Evolutionary conservation across 2,888 invertebrate genomes (phyloP), one percentile per base, ranked within the genome.

Genomic region (Malthinus flaveolus): DNA sequence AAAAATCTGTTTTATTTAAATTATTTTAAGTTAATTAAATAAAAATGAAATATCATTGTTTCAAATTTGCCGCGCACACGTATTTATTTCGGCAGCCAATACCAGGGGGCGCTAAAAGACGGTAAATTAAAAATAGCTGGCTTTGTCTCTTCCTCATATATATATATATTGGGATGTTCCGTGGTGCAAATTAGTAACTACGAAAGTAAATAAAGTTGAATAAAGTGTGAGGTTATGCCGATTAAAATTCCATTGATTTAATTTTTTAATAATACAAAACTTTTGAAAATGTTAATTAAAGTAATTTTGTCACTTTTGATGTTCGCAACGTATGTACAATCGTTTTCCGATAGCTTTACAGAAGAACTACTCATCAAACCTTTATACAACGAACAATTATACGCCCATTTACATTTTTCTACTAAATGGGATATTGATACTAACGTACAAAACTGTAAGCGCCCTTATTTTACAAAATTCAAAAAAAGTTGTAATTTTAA

Each of bases 301-400:
- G 8, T 23, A 5, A 13, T 13, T 7, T 32, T 51, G 10, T 15
- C 42, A 10, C 1, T 39, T 10, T 39, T 54, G 34, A 37, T 13
- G 13, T 10, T 8, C 1, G n/a, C 5, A 11, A 23, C 33, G 39
- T 8, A 32, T n/a, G 55, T 55, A 9, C 7, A 59, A n/a, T 48
- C 42, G 1, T 11, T 23, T 32, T 49, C 53, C 5, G 62, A 62
- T 31, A 52, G 48, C 32, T 95, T 93, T 75, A 85, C 87, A 62
- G 97, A 97, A 82, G 95, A 96, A 81, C 80, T 97, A 49, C 85
- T 91, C 68, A 83, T 97, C 32, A 95, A 93, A 77, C 93, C 95
- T 0, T 78, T 97, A 56, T 83, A 87, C 37, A 89, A 87, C 70
- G 91, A 91, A 59, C 91, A 95, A 81, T 83, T 97, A 23, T 93